Conservation (phyloP, 92 coral and sea anemone genomes). For the Metridium senile region DNA sequence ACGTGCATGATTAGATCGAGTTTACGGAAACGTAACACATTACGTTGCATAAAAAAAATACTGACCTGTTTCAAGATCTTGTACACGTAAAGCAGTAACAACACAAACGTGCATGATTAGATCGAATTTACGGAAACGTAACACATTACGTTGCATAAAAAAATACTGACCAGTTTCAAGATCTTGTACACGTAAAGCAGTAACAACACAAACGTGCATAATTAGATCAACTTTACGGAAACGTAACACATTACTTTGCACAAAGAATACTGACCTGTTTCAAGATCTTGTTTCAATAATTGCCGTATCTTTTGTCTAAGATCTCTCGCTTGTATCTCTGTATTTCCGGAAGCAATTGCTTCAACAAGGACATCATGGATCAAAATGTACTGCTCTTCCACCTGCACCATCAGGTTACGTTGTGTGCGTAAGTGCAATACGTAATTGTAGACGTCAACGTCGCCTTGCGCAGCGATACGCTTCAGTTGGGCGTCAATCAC, state of each 20-base stretch:
- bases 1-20: no score
- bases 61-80: constrained; percentile 65
- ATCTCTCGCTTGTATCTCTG: constrained; percentile 82
- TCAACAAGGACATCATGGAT: constrained; percentile 87
- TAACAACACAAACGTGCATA: no score
- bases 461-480: constrained; percentile 74
- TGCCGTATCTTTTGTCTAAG: constrained; percentile 54
- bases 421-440: constrained; percentile 74
- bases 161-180: constrained; percentile 55
- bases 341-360: constrained; percentile 85
- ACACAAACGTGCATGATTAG: no score
- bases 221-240: no score
- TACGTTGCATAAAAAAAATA: background rate
- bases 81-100: no score
- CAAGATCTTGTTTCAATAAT: constrained; percentile 59
- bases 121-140: no score
- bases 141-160: no score
- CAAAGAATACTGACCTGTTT: constrained; percentile 53
- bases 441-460: constrained; percentile 80
- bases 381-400: constrained; percentile 88
- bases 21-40: no score
- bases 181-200: no score
- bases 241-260: no score
- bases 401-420: constrained; percentile 93
- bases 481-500: constrained; percentile 85